Percentiles rank a stretch among this genome's conserved stretches.
Conservation (phyloP, 2,797 vertebrate genomes). For the Nannoperca australis region DNA sequence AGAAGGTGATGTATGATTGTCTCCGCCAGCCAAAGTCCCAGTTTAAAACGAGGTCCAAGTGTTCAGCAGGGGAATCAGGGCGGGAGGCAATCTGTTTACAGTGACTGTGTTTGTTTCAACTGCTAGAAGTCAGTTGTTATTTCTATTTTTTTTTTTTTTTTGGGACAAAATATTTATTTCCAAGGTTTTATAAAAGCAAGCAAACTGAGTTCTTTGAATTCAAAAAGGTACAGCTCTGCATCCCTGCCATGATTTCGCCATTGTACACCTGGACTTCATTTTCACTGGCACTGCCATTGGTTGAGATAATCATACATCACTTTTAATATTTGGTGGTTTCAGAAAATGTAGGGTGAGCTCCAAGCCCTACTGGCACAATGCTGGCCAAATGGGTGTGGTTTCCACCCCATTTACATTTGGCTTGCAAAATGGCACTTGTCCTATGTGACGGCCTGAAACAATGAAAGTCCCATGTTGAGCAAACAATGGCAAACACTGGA, state of each 20-base stretch:
- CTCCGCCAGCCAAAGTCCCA: slow-evolving; percentile 12
- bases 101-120: slow-evolving; percentile 24
- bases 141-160: too few relatives aligned
- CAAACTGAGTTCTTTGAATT: slow-evolving; percentile 16
- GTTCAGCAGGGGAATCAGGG: slow-evolving; percentile 11
- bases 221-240: slow-evolving; percentile 14
- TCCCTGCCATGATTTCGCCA: slow-evolving; percentile 36
- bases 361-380: slow-evolving; percentile 14
- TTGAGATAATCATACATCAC: slow-evolving; percentile 41
- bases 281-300: slow-evolving; percentile 20
- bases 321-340: slow-evolving; percentile 41
- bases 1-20: slow-evolving; percentile 35
- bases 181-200: slow-evolving; percentile 16
- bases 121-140: slow-evolving; percentile 13
- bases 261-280: slow-evolving; percentile 57
- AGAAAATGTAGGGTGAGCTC: slow-evolving; percentile 10
- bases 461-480: slow-evolving; percentile 7
- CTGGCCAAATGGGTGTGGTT: slow-evolving; percentile 40
- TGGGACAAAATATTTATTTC: slow-evolving; percentile 22
- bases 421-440: slow-evolving; percentile 14
- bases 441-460: slow-evolving; percentile 10
- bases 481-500: slow-evolving; percentile 21
- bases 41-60: slow-evolving; percentile 48
- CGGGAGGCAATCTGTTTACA: slow-evolving; percentile 18
- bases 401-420: slow-evolving; percentile 38